These are phyloP conservation scores for Serinus canaria DNA, from an alignment of 2,113 vertebrate species.

Conservation along the genomic window DNA sequence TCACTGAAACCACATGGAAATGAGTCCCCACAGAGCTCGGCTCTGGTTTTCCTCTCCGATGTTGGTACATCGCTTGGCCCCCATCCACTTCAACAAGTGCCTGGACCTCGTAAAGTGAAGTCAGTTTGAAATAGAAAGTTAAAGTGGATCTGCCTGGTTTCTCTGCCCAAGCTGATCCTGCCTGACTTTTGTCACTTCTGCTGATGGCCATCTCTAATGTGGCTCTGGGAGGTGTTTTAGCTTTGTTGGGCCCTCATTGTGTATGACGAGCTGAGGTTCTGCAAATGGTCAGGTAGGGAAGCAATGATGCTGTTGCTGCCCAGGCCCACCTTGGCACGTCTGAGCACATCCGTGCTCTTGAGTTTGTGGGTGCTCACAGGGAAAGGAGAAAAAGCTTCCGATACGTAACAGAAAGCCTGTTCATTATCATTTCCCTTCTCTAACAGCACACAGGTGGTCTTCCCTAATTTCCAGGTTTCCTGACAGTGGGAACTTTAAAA, in stretches of 20 bases:
- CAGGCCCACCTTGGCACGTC: not conserved
- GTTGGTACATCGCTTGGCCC: fast-evolving
- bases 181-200: not conserved
- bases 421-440: not conserved
- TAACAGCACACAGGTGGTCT: not conserved
- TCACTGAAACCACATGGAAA: constrained; percentile 51
- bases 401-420: not conserved
- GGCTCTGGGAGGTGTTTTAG: not conserved
- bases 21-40: not conserved
- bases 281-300: not conserved
- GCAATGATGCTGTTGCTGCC: not conserved
- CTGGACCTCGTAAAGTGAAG: not conserved
- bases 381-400: not conserved
- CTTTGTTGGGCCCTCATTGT: not conserved
- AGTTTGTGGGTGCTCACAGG: not conserved
- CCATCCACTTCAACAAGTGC: not conserved
- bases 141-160: not conserved
- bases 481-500: not conserved
- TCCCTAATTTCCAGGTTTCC: not conserved
- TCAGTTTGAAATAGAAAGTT: not conserved
- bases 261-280: fast-evolving
- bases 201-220: fast-evolving
- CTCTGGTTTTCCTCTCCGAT: not conserved
- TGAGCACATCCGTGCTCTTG: not conserved
- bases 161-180: not conserved